Conservation (phyloP, 2,797 vertebrate genomes). For the Fratercula arctica region DNA sequence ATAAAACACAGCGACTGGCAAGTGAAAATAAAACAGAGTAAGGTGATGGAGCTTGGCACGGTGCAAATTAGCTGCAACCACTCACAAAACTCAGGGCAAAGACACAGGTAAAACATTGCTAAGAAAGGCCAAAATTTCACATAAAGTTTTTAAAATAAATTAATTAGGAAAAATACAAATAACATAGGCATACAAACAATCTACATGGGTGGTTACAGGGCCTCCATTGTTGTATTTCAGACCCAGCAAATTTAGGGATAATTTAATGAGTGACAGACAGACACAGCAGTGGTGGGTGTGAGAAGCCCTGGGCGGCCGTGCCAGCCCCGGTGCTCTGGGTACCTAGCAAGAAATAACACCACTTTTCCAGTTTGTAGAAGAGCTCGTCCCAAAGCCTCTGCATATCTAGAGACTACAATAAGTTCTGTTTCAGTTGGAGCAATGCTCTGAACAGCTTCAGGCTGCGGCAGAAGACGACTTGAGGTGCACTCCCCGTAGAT, state of each 20-base stretch:
- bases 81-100: too few species aligned
- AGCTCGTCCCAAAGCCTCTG: neutral
- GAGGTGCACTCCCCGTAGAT: accelerated
- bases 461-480: accelerated
- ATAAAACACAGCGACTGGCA: accelerated
- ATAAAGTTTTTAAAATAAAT: neutral
- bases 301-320: neutral
- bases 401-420: accelerated
- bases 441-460: neutral
- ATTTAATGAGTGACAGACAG: accelerated
- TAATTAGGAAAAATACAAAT: neutral
- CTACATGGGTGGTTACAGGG: accelerated
- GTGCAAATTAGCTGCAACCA: accelerated
- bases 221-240: neutral
- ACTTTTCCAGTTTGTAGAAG: accelerated
- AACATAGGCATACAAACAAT: accelerated
- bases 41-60: neutral
- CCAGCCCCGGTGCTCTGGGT: accelerated
- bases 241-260: accelerated
- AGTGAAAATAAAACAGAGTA: accelerated
- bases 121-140: neutral
- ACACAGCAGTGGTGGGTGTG: accelerated
- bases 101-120: accelerated
- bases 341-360: neutral
- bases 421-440: neutral